These are phyloP conservation scores for Myotis myotis DNA, from an alignment of 2,797 vertebrate genomes.

Conservation along the genomic window DNA sequence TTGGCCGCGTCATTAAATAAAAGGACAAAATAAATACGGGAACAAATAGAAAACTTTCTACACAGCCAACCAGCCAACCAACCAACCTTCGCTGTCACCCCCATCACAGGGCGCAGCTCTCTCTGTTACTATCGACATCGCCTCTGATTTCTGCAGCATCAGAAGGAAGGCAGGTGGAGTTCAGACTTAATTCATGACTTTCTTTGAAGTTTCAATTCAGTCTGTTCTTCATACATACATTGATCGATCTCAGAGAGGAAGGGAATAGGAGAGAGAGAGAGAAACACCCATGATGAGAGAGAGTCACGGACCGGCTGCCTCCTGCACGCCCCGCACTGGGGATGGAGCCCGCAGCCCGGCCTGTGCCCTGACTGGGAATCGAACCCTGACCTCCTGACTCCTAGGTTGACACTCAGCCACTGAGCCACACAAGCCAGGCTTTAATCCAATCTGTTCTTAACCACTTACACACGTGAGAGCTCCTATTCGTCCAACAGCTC, in stretches of 20 bases:
- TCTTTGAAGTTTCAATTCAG: neutral
- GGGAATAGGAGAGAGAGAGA: too few relatives aligned
- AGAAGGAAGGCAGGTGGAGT: neutral
- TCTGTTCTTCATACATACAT: neutral
- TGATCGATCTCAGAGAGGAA: too few relatives aligned
- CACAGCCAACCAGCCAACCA: neutral
- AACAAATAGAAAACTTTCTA: neutral
- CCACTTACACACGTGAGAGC: neutral
- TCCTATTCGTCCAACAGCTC: neutral
- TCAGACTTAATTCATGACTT: neutral
- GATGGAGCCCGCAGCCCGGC: too few relatives aligned
- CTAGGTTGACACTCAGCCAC: too few relatives aligned
- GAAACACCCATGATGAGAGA: too few relatives aligned
- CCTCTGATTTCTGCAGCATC: neutral
- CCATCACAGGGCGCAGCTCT: neutral
- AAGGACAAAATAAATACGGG: neutral
- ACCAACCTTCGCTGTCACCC: neutral
- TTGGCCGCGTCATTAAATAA: neutral
- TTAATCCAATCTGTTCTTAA: neutral
- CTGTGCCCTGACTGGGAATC: too few relatives aligned
- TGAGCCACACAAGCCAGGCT: too few relatives aligned
- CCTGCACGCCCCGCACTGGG: too few relatives aligned
- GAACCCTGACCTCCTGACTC: too few relatives aligned
- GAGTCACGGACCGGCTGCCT: too few relatives aligned
- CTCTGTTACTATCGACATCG: neutral